phyloP scores from a whole-genome alignment of 2,113 vertebrate genomes.

The Heliornis fulica region DNA sequence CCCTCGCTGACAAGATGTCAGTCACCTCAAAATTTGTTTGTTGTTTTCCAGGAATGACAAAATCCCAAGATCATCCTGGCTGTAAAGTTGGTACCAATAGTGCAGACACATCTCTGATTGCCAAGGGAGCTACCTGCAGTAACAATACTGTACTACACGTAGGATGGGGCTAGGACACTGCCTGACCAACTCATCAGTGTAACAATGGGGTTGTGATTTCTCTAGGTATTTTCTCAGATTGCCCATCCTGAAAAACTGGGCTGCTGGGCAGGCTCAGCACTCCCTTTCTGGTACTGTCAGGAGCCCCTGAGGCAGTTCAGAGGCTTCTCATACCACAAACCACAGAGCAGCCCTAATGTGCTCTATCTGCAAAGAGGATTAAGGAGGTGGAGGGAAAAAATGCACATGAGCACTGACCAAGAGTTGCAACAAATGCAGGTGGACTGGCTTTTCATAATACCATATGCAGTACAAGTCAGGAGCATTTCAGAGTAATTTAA shows the following conservation, averaged over 20 bases:
- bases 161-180: neutral
- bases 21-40: neutral
- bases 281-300: rapidly evolving
- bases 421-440: neutral
- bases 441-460: neutral
- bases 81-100: neutral
- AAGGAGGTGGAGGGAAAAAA: neutral
- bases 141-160: rapidly evolving
- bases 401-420: rapidly evolving
- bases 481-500: neutral
- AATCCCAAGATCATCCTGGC: neutral
- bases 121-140: neutral
- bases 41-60: neutral
- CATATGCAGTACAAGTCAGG: neutral
- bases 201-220: too few relatives aligned
- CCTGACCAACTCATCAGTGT: neutral
- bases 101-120: neutral
- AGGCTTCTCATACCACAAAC: neutral
- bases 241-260: neutral
- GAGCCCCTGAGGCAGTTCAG: neutral
- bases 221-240: neutral
- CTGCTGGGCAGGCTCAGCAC: neutral
- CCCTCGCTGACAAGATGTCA: neutral
- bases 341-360: neutral
- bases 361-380: neutral